phyloP scores from a whole-genome alignment of 2,888 invertebrate species.

The Agrotis exclamationis region DNA sequence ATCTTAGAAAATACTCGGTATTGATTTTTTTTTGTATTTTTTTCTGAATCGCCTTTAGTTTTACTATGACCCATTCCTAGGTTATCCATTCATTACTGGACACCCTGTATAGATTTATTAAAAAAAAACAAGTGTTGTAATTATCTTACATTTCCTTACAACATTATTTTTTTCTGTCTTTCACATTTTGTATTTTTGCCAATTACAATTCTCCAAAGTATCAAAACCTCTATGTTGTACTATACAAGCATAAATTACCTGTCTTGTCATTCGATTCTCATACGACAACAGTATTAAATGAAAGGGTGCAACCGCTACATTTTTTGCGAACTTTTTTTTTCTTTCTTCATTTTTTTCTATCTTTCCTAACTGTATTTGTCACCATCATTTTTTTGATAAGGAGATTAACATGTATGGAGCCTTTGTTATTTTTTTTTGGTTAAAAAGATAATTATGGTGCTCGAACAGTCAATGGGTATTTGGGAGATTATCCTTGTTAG shows the following conservation, averaged over 20 bases:
- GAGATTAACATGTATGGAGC: conserved; percentile 72
- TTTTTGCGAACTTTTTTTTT: conserved; percentile 66
- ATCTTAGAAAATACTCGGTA: no score
- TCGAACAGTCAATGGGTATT: conserved; percentile 77
- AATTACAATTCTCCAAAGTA: conserved; percentile 1
- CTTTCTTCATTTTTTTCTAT: conserved; percentile 60
- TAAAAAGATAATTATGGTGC: conserved; percentile 71
- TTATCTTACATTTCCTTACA: no score
- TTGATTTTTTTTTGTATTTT: no score
- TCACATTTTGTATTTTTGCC: no score
- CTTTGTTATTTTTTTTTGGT: conserved; percentile 70
- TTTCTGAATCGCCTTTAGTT: no score
- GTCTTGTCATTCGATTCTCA: conserved; percentile 78
- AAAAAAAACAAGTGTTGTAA: no score
- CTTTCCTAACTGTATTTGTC: conserved; percentile 67
- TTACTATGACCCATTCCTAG: no score
- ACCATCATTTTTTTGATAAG: conserved; percentile 68
- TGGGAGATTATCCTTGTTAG: conserved; percentile 54
- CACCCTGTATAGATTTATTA: no score
- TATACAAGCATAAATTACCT: conserved; percentile 63
- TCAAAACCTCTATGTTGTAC: conserved; percentile 29
- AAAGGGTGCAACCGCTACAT: conserved; percentile 83
- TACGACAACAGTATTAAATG: conserved; percentile 76
- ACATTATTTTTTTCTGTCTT: no score
- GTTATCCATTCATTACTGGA: no score